A percentile compares a stretch with the other conserved stretches of the same genome.
phyloP scores from a whole-genome alignment of 1,140 invertebrate genomes.

The Chironomus striatipennis region DNA sequence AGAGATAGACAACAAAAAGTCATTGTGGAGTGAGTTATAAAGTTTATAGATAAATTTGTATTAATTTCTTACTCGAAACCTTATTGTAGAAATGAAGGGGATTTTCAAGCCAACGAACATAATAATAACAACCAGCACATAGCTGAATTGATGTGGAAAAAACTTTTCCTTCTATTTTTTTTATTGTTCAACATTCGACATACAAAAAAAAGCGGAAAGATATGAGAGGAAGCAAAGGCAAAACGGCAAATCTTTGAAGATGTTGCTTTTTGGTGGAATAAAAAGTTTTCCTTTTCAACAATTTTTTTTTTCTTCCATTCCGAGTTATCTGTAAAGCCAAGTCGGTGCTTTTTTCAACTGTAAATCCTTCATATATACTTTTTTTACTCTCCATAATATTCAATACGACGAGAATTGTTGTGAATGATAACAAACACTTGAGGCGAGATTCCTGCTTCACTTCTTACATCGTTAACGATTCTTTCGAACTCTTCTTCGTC shows the following conservation, averaged over 20 bases:
- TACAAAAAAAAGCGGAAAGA: neutral
- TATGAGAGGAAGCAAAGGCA: neutral
- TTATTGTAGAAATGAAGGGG: neutral
- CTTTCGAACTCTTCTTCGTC: no score
- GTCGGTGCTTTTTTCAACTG: neutral
- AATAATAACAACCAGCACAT: slow-evolving; percentile 1
- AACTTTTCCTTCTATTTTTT: slow-evolving; percentile 1
- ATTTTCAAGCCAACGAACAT: slow-evolving; percentile 4
- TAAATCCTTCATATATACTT: neutral
- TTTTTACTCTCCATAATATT: neutral
- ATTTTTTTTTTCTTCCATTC: no score
- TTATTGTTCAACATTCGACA: neutral
- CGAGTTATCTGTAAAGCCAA: neutral
- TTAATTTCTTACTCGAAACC: slow-evolving; percentile 20
- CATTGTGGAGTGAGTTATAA: neutral
- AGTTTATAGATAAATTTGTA: slow-evolving; percentile 16
- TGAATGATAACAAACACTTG: slow-evolving; percentile 9
- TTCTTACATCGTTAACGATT: no score
- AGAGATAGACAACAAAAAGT: neutral
- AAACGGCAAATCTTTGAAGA: neutral
- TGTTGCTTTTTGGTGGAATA: neutral
- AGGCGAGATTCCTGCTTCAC: neutral
- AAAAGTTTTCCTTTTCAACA: neutral
- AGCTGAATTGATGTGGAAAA: slow-evolving; percentile 17
- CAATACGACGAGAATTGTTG: neutral